These are phyloP conservation scores for Betta splendens DNA, from an alignment of 2,797 vertebrate genomes.

Conservation along the genomic window DNA sequence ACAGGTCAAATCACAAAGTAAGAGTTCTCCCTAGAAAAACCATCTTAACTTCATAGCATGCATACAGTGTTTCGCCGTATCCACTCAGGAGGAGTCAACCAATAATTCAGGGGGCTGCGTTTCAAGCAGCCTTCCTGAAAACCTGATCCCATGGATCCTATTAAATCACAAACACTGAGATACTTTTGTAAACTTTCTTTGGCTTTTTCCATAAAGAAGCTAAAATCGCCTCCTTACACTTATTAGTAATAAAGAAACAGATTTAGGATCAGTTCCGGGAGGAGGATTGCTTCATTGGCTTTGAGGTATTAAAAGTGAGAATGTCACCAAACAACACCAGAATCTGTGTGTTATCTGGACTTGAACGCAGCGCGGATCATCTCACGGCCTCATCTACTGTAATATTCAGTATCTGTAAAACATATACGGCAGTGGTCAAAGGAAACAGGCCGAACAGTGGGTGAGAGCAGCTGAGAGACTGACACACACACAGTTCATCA, in stretches of 20 bases:
- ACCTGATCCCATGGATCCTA: conserved; percentile 32
- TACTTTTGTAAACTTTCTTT: conserved; percentile 68
- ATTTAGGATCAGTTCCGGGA: conserved; percentile 13
- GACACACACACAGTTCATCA: conserved; percentile 56
- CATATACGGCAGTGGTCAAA: conserved; percentile 11
- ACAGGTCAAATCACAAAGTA: conserved; percentile 67
- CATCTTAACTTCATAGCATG: conserved; percentile 54
- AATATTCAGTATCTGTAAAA: conserved; percentile 44
- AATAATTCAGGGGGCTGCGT: conserved; percentile 27
- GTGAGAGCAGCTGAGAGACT: conserved; percentile 22
- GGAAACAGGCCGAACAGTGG: conserved; percentile 43
- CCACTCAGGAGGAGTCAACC: conserved; percentile 35
- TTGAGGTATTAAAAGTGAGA: conserved; percentile 57
- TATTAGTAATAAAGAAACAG: conserved; percentile 25
- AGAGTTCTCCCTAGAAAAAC: conserved; percentile 49
- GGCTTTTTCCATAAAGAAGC: conserved; percentile 64
- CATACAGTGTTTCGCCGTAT: conserved; percentile 33
- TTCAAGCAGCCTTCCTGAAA: conserved; percentile 27
- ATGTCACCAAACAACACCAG: conserved; percentile 30
- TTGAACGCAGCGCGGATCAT: conserved; percentile 25
- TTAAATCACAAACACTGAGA: no score
- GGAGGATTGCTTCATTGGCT: conserved; percentile 53
- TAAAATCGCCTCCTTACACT: conserved; percentile 25
- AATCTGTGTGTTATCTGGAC: conserved; percentile 7
- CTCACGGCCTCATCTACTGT: conserved; percentile 38